Evolutionary conservation across 2,888 invertebrate genomes (phyloP).

Genomic region (Balanococcus diminutus): DNA sequence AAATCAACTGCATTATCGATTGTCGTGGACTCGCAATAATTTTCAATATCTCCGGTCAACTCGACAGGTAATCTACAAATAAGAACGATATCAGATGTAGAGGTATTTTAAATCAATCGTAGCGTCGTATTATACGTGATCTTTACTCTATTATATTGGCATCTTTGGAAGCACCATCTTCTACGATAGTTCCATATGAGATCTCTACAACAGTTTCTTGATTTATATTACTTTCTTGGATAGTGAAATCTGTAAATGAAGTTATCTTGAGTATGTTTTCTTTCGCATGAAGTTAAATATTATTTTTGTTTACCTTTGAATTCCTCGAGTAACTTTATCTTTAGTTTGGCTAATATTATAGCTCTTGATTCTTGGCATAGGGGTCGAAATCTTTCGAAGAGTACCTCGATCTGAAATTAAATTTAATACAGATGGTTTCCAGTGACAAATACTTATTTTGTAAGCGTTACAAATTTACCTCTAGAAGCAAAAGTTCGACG

Average conservation of each 20-base stretch:
- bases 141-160: slow-evolving; percentile 7
- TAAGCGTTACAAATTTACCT: no score
- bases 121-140: background rate
- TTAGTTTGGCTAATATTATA: slow-evolving; percentile 24
- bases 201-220: slow-evolving; percentile 38
- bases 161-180: background rate
- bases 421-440: background rate
- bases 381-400: slow-evolving; percentile 34
- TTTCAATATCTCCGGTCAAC: background rate
- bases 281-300: background rate
- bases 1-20: background rate
- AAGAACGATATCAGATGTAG: background rate
- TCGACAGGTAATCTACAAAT: background rate
- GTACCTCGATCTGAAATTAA: slow-evolving; percentile 39
- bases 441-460: background rate
- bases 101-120: background rate
- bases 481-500: background rate
- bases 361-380: slow-evolving; percentile 40
- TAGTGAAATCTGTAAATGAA: slow-evolving; percentile 26
- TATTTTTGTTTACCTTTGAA: slow-evolving; percentile 1
- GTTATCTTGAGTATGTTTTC: background rate
- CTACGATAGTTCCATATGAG: background rate
- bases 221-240: slow-evolving; percentile 20
- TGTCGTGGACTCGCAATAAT: background rate
- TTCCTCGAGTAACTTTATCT: slow-evolving; percentile 43